These are phyloP conservation scores for Beris chalybata DNA, from an alignment of 2,888 invertebrate species.

Conservation along the genomic window DNA sequence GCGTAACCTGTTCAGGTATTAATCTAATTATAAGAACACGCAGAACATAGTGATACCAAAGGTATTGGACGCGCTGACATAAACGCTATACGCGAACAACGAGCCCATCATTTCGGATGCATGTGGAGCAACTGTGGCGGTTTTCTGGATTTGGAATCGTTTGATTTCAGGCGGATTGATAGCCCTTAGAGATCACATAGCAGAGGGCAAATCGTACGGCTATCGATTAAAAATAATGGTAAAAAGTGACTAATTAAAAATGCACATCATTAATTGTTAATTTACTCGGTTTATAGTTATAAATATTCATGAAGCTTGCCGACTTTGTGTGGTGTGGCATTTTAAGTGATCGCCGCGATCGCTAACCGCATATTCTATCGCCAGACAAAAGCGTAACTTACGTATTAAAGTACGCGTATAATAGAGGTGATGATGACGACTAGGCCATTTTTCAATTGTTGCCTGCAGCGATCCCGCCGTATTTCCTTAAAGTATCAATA, in stretches of 20 bases:
- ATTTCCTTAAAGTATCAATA: no score
- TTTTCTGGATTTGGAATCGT: slow-evolving; percentile 19
- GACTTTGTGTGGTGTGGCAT: slow-evolving; percentile 37
- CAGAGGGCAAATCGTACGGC: neutral
- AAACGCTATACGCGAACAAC: neutral
- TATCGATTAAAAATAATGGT: slow-evolving; percentile 3
- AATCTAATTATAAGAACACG: slow-evolving; percentile 35
- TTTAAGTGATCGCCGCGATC: slow-evolving; percentile 33
- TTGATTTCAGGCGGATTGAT: slow-evolving; percentile 7
- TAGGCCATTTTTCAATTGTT: no score
- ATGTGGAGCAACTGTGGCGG: slow-evolving; percentile 34
- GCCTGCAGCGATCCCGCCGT: no score
- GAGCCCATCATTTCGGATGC: slow-evolving; percentile 33
- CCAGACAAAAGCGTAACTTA: no score
- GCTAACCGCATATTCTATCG: neutral
- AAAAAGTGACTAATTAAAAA: slow-evolving; percentile 38
- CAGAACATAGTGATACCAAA: slow-evolving; percentile 26
- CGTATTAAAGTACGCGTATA: no score
- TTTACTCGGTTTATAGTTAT: slow-evolving; percentile 37
- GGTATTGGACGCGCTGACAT: slow-evolving; percentile 8
- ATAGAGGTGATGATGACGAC: no score
- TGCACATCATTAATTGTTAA: slow-evolving; percentile 38
- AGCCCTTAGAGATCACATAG: slow-evolving; percentile 15
- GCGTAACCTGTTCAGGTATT: slow-evolving; percentile 12
- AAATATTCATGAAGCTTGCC: slow-evolving; percentile 35